phyloP scores from a whole-genome alignment of 2,888 invertebrate genomes.

The Theodoxus fluviatilis region DNA sequence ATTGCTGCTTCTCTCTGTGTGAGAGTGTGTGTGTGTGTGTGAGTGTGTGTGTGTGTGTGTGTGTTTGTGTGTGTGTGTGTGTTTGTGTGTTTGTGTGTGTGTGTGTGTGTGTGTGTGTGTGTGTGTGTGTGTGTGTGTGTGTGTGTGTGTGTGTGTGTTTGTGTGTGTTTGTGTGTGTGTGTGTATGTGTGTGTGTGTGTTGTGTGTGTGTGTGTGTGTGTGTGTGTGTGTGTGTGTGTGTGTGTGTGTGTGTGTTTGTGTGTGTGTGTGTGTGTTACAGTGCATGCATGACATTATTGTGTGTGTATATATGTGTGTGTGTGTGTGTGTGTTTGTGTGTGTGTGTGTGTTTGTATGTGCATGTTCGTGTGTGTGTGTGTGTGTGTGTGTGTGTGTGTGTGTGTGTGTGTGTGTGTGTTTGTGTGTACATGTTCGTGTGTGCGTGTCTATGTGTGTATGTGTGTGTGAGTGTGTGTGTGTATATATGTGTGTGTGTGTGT shows the following conservation, averaged over 20 bases:
- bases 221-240: not conserved
- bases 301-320: conserved; percentile 18
- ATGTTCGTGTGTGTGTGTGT: not conserved
- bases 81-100: not conserved
- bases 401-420: not conserved
- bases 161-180: conserved; percentile 21
- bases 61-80: not conserved
- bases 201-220: not conserved
- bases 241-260: not conserved
- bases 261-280: not conserved
- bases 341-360: not conserved
- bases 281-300: not conserved
- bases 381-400: not conserved
- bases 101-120: no score
- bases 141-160: no score
- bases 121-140: no score
- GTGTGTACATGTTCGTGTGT: not conserved
- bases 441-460: not conserved
- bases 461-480: conserved; percentile 22
- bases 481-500: conserved; percentile 11
- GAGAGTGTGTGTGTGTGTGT: not conserved
- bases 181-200: not conserved
- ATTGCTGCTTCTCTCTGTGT: no score
- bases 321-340: conserved; percentile 20
- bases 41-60: not conserved